Base-by-base conservation (phyloP, 2,888 invertebrate genomes). In the Drosophila paramelanica region DNA sequence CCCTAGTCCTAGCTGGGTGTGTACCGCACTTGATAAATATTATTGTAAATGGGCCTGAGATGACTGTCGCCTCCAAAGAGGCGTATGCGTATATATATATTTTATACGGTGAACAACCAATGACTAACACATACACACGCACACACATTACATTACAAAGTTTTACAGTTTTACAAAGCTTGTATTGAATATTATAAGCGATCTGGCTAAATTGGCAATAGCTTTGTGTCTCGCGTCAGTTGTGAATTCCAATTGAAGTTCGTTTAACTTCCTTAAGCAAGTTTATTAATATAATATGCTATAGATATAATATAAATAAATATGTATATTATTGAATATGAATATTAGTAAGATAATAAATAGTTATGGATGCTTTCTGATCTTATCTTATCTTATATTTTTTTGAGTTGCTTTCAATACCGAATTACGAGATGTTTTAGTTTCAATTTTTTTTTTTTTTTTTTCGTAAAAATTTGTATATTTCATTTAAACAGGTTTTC, bases 21-120 rank as follows among this genome's bases (percentile, higher is more conserved):
- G 83, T 83, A 50, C 61, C 58, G 59, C 83, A 82, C 87, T 83
- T 83, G 83, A 83, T 83, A 83, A 88, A 88, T 83, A 88, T 83
- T 86, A 86, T 88, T 77, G 71, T 88, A 77, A 80, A 83, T 67
- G 81, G 62, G 60, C 65, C 36, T 31, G 45, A 79, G 69, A 78
- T 75, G 77, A 57, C 43, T 38, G 74, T 55, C 53, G 53, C 58
- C 65, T 46, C 36, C 31, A 61, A 55, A 43, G 13, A 38, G 42
- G 46, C 39, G 51, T 47, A 13, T 33, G 36, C 25, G 17, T 36
- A 42, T 7, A 20, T 38, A 49, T 61, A 73, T 77, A n/a, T 77
- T 77, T 59, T 77, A 75, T 77, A 62, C 49, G 56, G 31, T 23
- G 49, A 59, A 42, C 55, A 23, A 58, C 64, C 47, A 56, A 74